phyloP scores from a whole-genome alignment of 2,888 invertebrate species.

The Drosophila glabriapex region DNA sequence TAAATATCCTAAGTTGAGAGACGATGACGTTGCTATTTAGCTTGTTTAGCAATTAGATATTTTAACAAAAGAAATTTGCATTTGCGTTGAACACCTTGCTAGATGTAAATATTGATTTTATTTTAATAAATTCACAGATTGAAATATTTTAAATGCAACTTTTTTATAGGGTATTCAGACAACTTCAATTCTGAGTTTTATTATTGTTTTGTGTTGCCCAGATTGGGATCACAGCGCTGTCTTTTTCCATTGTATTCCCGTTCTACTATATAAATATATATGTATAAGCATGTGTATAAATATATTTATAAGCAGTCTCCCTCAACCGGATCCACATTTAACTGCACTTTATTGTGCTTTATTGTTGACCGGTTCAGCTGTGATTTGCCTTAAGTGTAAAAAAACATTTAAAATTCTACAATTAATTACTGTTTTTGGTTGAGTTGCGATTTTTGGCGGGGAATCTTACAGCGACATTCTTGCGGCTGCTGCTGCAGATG shows the following conservation, averaged over 20 bases:
- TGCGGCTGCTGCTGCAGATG: slow-evolving; percentile 53
- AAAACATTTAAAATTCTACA: slow-evolving; percentile 56
- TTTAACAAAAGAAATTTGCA: background rate
- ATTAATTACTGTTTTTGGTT: slow-evolving; percentile 48
- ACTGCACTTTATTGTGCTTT: slow-evolving; percentile 67
- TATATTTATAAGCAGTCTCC: background rate
- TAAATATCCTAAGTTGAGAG: slow-evolving; percentile 3
- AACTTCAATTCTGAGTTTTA: slow-evolving; percentile 13
- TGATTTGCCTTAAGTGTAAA: slow-evolving; percentile 58
- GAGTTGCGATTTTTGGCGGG: slow-evolving; percentile 32
- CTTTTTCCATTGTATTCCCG: slow-evolving; percentile 35
- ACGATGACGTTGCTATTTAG: background rate
- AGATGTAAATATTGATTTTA: background rate
- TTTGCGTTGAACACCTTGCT: background rate
- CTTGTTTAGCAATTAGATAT: no score
- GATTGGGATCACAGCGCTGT: slow-evolving; percentile 47
- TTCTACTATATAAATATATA: background rate
- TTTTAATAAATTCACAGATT: background rate
- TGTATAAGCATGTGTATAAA: no score
- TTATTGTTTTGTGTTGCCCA: slow-evolving; percentile 25
- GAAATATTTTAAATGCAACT: background rate
- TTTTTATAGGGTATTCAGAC: slow-evolving; percentile 19
- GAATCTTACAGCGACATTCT: slow-evolving; percentile 63
- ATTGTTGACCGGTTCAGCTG: slow-evolving; percentile 60
- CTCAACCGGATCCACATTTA: slow-evolving; percentile 71